Percentiles rank a stretch among this genome's conserved stretches.
These are phyloP conservation scores for Puma concolor DNA, from an alignment of 2,113 vertebrate genomes.

Conservation along the genomic window DNA sequence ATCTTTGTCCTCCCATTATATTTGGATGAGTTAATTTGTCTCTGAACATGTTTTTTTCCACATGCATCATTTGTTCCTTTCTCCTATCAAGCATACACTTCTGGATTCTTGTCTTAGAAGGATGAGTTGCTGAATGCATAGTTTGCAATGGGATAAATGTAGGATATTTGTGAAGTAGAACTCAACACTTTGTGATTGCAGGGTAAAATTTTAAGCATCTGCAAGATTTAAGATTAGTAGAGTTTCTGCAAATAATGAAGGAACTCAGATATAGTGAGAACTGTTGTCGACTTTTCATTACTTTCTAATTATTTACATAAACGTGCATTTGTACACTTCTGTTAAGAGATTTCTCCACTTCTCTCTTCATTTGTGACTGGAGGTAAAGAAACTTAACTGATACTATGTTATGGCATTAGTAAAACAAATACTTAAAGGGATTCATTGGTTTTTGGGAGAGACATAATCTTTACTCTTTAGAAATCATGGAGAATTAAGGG, in stretches of 20 bases:
- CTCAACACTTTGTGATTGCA: not conserved
- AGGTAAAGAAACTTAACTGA: not conserved
- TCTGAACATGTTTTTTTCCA: not conserved
- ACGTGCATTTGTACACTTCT: not conserved
- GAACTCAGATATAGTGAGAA: not conserved
- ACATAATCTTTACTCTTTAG: not conserved
- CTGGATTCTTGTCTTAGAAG: not conserved
- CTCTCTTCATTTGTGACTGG: not conserved
- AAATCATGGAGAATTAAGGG: not conserved
- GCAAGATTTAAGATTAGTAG: not conserved
- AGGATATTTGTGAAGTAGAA: not conserved
- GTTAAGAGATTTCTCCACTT: not conserved
- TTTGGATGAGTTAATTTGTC: not conserved
- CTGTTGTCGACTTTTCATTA: not conserved
- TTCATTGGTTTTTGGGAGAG: not conserved
- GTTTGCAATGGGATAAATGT: not conserved
- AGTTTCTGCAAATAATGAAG: not conserved
- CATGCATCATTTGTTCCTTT: not conserved
- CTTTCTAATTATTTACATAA: not conserved
- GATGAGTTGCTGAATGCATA: not conserved
- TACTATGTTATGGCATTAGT: not conserved
- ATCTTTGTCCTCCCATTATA: not conserved
- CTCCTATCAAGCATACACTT: not conserved
- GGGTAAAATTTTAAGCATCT: not conserved
- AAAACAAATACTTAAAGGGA: not conserved